phyloP scores from a whole-genome alignment of 2,113 vertebrate genomes.

The Trochalopteron elliotii region DNA sequence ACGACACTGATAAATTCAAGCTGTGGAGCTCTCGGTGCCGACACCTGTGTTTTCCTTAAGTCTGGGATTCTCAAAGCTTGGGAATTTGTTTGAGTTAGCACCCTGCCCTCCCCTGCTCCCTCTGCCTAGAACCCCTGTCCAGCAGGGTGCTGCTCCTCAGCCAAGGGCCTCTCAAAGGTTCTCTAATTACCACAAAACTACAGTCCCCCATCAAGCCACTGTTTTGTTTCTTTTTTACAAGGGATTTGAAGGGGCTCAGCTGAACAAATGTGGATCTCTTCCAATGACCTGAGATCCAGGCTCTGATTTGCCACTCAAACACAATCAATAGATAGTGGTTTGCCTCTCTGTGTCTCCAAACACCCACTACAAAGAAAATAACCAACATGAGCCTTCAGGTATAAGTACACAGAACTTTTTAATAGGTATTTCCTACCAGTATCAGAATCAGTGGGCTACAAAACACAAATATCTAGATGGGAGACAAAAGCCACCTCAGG shows the following conservation, averaged over 20 bases:
- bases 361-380: background rate
- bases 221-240: background rate
- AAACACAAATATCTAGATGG: background rate
- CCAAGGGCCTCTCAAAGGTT: background rate
- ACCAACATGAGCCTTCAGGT: background rate
- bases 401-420: background rate
- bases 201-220: background rate
- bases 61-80: background rate
- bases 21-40: rapidly evolving
- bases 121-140: background rate
- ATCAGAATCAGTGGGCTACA: background rate
- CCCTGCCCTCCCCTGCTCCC: background rate
- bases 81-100: background rate
- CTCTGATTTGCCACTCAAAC: background rate
- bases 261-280: background rate
- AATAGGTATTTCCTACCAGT: background rate
- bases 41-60: background rate
- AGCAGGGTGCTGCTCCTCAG: background rate
- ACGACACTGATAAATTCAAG: background rate
- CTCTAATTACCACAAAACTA: background rate
- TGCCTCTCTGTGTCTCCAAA: rapidly evolving
- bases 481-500: background rate
- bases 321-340: background rate
- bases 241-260: background rate
- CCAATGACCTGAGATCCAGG: background rate